Conservation (phyloP, 2,113 vertebrate species). For the Syngnathus typhle region DNA sequence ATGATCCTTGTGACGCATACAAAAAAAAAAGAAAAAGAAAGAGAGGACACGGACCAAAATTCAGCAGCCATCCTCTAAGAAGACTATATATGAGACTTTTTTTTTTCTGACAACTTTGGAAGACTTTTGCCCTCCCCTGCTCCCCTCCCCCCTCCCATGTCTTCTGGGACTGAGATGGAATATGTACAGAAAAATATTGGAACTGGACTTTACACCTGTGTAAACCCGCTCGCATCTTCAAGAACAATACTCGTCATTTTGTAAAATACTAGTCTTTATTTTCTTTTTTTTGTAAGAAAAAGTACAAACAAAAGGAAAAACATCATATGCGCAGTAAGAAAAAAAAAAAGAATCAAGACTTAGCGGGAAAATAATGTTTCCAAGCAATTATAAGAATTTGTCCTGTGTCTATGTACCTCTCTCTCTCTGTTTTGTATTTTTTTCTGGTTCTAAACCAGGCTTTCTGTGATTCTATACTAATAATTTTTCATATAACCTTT, state of each 20-base stretch:
- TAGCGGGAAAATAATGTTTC: slow-evolving; percentile 98
- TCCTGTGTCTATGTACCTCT: slow-evolving; percentile 99
- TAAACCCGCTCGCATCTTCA: slow-evolving; percentile 84
- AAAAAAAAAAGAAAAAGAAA: slow-evolving; percentile 14
- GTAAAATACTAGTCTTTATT: slow-evolving; percentile 99
- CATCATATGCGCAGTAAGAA: slow-evolving; percentile 96
- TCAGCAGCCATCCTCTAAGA: slow-evolving; percentile 71
- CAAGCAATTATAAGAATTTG: slow-evolving; percentile 99
- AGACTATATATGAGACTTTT: slow-evolving; percentile 78
- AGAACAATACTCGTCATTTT: slow-evolving; percentile 96
- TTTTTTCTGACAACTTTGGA: slow-evolving; percentile 71
- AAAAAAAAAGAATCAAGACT: slow-evolving; percentile 84
- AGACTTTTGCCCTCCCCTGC: slow-evolving; percentile 61
- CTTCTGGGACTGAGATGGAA: slow-evolving; percentile 85
- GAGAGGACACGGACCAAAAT: slow-evolving; percentile 73
- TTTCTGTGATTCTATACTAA: slow-evolving; percentile 99
- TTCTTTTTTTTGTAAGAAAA: slow-evolving; percentile 83
- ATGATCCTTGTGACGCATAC: slow-evolving; percentile 80
- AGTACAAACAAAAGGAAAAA: slow-evolving; percentile 82
- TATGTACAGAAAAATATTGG: slow-evolving; percentile 94
- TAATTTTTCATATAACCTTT: slow-evolving; percentile 99
- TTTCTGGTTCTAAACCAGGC: slow-evolving; percentile 99
- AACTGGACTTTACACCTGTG: slow-evolving; percentile 86
- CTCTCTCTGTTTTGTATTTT: slow-evolving; percentile 99
- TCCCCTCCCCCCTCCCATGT: slow-evolving; percentile 72